Base-by-base conservation (phyloP, 1,140 invertebrate genomes). In the Brachionus angularis region DNA sequence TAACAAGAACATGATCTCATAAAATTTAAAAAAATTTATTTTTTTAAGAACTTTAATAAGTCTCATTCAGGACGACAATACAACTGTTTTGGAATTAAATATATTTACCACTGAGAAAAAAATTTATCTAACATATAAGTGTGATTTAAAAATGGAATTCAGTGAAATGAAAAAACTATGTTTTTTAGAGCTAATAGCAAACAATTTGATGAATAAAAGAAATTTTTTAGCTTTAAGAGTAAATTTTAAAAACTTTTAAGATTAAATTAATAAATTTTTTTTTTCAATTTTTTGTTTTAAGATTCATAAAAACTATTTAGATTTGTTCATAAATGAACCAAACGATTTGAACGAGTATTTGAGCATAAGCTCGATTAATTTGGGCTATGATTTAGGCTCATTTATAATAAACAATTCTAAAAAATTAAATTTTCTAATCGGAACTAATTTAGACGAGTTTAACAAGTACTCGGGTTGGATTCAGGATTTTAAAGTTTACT, bases 381-480 rank as follows among this genome's bases (percentile, higher is more conserved):
- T 58, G 33, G 2, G 21, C 14, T 46, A 47, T 47, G 62, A 67
- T 14, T 16, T 67, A 3, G 62, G 62, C 4, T 29, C 42, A 12
- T 67, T 47, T 31, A 23, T 67, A 3, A 27, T 47, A n/a, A 46
- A 67, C 12, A 67, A 67, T 47, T 46, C 62, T 10, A 29, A 50
- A 7, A 47, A 47, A 21, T 47, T 67, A 21, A 67, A 67, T 36
- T 67, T 67, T 67, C 47, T 47, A 21, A 42, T 67, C 5, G 62
- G 62, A 21, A 47, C 44, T 23, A 42, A 67, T 12, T 67, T 46
- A 1, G 25, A 47, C 29, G 29, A 47, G 3, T 47, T 21, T 18
- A 12, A 7, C 8, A 46, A 33, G 14, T 67, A 47, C 8, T 47
- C 10, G 14, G 62, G 62, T 25, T 67, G 62, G 62, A 67, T 67